Evolutionary conservation across 2,797 vertebrate species (phyloP), one percentile per base, ranked within the genome.

Genomic region (Falco cherrug): DNA sequence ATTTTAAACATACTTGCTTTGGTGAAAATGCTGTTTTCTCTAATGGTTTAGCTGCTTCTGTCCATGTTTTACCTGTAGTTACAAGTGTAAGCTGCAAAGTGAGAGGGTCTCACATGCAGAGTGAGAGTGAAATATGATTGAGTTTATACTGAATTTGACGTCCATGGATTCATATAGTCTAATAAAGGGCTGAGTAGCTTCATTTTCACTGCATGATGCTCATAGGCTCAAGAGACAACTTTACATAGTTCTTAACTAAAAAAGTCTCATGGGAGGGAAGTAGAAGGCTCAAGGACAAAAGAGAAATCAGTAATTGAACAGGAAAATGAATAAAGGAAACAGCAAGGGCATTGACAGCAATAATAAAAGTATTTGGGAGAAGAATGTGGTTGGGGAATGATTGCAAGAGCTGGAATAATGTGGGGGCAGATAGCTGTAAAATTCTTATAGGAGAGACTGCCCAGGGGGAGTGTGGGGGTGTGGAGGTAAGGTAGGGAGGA

Each of bases 1-100:
- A 80, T 87, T 86, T 88, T 84, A 78, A 57, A 83, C 73, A 57
- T 33, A 80, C 11, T 94, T 88, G 25, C 41, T 95, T 84, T 75
- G 48, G 21, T 87, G 56, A 48, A 69, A 79, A 92, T 37, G 11
- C 43, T 70, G 17, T n/a, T 94, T 89, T 47, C 15, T 57, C 28
- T 57, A 71, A 54, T 50, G 41, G 5, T 90, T 71, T 79, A 76
- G 16, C 21, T 73, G 21, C 21, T 65, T 21, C 39, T 87, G 16
- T 70, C 77, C 50, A 33, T 64, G 21, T n/a, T 63, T 93, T 73
- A 87, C 45, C 45, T 60, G 39, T 84, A 64, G 45, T 61, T 88
- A 28, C 31, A 90, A 71, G 11, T 50, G 10, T 57, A 73, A 86
- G 9, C 24, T 61, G 24, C 43, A 20, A 68, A 86, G 59, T 68